Conservation (phyloP, 2,797 vertebrate species). For the Acrossocheilus wenchowensis region DNA sequence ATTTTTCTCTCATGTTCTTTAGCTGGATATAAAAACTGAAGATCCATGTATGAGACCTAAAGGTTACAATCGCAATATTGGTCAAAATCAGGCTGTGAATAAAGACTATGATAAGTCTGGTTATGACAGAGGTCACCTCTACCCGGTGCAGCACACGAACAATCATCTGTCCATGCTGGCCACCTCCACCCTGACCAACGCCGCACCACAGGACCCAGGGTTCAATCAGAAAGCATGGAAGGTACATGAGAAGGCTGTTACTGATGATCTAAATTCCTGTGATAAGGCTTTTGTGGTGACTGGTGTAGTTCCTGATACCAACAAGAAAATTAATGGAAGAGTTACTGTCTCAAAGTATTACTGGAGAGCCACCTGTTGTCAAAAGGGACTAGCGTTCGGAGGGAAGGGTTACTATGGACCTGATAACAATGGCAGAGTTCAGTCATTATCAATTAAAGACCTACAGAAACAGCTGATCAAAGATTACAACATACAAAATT, state of each 20-base stretch:
- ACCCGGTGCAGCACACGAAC: conserved; percentile 58
- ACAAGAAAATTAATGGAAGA: not conserved
- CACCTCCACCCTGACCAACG: conserved; percentile 63
- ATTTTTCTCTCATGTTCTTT: not conserved
- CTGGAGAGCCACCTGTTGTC: conserved; percentile 61
- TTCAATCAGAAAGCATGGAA: conserved; percentile 41
- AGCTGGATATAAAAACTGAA: not conserved
- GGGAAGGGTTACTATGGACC: conserved; percentile 33
- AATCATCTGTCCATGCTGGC: conserved; percentile 24
- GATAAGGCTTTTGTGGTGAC: conserved; percentile 41
- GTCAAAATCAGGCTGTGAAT: not conserved
- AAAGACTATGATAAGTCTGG: not conserved
- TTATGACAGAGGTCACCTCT: conserved; percentile 61
- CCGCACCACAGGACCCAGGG: conserved; percentile 47
- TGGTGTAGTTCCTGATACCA: conserved; percentile 48
- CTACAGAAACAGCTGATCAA: not conserved
- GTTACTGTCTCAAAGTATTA: conserved; percentile 55
- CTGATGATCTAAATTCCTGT: not conserved
- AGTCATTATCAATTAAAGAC: accelerated
- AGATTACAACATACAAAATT: no score
- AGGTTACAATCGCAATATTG: not conserved
- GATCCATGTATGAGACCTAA: not conserved
- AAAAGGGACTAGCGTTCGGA: no score
- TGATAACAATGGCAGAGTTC: conserved; percentile 2
- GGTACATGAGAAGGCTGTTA: conserved; percentile 25